Evolutionary conservation across 2,113 vertebrate species (phyloP).

Genomic region (Chlamydotis undulata): DNA sequence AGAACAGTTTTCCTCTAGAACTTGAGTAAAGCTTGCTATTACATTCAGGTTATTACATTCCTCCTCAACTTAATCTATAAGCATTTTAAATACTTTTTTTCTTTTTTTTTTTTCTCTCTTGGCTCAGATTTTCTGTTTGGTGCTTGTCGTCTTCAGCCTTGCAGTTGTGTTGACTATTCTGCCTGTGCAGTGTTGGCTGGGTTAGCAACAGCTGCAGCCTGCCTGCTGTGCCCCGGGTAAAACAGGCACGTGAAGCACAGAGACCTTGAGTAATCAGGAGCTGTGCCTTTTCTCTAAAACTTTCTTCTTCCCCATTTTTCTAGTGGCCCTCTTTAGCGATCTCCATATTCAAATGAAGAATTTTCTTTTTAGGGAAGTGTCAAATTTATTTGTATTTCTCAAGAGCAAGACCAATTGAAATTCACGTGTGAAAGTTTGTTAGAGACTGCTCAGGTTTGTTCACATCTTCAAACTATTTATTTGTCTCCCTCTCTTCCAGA

Average conservation of each 20-base stretch:
- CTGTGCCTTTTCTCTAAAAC: neutral
- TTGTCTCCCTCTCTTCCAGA: neutral
- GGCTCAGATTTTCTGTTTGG: neutral
- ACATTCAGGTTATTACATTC: neutral
- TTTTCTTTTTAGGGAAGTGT: neutral
- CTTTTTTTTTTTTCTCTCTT: neutral
- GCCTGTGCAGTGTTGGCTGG: too few relatives aligned
- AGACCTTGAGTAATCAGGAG: neutral
- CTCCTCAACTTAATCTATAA: neutral
- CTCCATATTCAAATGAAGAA: neutral
- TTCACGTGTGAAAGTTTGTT: neutral
- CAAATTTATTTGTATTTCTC: neutral
- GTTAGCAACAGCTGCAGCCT: neutral
- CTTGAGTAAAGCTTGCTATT: neutral
- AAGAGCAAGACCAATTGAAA: neutral
- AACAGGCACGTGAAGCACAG: fast-evolving
- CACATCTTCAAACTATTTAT: neutral
- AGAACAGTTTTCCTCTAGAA: neutral
- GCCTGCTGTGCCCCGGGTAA: too few relatives aligned
- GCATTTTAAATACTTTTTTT: neutral
- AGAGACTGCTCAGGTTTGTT: neutral
- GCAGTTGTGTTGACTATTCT: neutral
- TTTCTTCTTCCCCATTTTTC: neutral
- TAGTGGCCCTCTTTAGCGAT: neutral
- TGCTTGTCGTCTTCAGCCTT: neutral